Base-by-base conservation (phyloP, 2,888 invertebrate genomes). In the Ceriagrion tenellum region DNA sequence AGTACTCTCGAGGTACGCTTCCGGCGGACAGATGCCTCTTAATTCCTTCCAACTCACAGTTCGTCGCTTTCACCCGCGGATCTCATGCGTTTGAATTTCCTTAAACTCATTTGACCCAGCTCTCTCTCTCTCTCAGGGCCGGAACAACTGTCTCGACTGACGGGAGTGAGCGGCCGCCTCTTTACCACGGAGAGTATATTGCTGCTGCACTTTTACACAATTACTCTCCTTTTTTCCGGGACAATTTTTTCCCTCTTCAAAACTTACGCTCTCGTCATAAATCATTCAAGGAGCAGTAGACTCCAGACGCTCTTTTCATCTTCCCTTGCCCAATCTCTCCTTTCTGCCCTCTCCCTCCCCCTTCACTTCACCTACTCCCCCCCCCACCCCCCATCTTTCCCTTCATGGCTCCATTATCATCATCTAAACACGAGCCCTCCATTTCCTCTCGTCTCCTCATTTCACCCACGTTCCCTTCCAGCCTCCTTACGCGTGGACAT, bases 221-320 rank as follows among this genome's bases (percentile, higher is more conserved):
- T 35, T 26, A 59, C 59, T 59, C 18, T 81, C 35, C 81, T 81
- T 35, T 81, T 81, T 81, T 35, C 35, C 16, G 30, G 81, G 13
- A 30, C 30, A 81, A 26, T 59, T 59, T 81, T 35, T 35, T 81
- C 81, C 81, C 35, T 35, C 35, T 35, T 35, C 30, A 81, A 81
- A 81, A 81, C 81, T 81, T 35, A 81, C 81, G 81, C 81, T 13
- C 35, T 81, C 35, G 81, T 81, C 81, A 81, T 81, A 81, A 81
- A 81, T 81, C 81, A 35, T 81, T 81, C 35, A 81, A 81, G 81
- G 35, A 81, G 81, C 81, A 35, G 30, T 35, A 81, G 81, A 81
- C 35, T 81, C 81, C 81, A 81, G 81, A 81, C 30, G 81, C 30
- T 81, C 81, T 59, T 59, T 59, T 26, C 26, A 23, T 26, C 20